phyloP scores from a whole-genome alignment of 2,113 vertebrate genomes.

The Patagioenas fasciata region DNA sequence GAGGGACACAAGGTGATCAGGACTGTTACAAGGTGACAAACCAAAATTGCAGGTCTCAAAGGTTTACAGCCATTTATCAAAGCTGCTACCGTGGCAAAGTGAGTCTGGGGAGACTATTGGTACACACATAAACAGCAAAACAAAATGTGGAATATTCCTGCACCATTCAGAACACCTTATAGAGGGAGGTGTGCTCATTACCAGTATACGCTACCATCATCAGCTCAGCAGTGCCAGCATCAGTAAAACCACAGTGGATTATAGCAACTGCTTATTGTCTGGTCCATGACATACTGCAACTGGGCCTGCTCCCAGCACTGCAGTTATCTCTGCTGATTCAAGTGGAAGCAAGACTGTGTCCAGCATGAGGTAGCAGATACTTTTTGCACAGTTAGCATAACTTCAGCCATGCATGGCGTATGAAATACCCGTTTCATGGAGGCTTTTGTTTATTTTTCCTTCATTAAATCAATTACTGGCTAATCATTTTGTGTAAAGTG shows the following conservation, averaged over 20 bases:
- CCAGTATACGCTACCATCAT: not conserved
- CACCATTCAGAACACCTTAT: not conserved
- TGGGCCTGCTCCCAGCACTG: not conserved
- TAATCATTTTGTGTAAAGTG: conserved; percentile 8
- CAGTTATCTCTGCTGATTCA: not conserved
- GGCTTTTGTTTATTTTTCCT: not conserved
- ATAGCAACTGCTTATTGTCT: not conserved
- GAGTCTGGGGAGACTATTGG: not conserved
- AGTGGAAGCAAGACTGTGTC: not conserved
- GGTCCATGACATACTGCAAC: not conserved
- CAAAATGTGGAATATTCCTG: not conserved
- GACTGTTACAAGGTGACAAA: not conserved
- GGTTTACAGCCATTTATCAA: not conserved
- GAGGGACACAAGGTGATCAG: not conserved
- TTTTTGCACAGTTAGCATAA: not conserved
- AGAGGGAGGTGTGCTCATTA: not conserved
- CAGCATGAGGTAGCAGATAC: not conserved
- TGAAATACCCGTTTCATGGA: not conserved
- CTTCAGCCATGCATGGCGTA: not conserved
- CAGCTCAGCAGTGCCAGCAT: not conserved
- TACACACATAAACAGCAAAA: not conserved
- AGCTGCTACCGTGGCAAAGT: not conserved
- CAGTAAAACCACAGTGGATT: not conserved
- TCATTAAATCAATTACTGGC: conserved; percentile 7
- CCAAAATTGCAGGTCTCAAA: not conserved